Conservation (phyloP, 2,113 vertebrate species). For the Malurus melanocephalus region DNA sequence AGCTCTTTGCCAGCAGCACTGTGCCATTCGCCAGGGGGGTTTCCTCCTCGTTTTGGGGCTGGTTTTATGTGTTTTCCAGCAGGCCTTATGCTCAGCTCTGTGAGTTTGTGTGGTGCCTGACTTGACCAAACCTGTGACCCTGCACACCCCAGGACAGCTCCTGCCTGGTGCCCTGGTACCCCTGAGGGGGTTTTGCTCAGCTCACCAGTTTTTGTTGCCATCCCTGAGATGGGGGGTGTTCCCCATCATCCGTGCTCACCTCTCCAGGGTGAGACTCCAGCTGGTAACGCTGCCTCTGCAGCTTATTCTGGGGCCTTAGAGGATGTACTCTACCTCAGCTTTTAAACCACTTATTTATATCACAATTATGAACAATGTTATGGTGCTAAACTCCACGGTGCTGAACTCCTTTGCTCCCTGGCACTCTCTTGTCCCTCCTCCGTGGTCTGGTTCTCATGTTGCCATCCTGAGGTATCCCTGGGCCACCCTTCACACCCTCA, state of each 20-base stretch:
- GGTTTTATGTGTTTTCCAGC: neutral
- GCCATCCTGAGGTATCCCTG: neutral
- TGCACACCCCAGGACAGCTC: neutral
- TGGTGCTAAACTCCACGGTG: neutral
- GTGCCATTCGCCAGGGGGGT: fast-evolving
- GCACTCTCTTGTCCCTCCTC: neutral
- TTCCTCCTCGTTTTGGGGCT: neutral
- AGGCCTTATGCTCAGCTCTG: neutral
- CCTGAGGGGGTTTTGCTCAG: neutral
- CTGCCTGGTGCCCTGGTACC: neutral
- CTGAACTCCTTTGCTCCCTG: neutral
- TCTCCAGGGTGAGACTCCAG: neutral
- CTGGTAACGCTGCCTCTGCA: neutral
- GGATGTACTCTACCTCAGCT: neutral
- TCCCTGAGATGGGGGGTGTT: neutral
- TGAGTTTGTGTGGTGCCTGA: fast-evolving
- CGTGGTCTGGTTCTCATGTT: neutral
- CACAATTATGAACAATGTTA: neutral
- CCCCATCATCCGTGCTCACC: neutral
- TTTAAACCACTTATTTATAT: neutral
- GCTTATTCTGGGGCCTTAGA: neutral
- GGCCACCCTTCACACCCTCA: neutral
- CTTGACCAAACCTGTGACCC: neutral
- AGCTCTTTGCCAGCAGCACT: neutral
- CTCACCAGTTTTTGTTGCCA: neutral